Percentiles rank a stretch among this genome's conserved stretches.
phyloP scores from a whole-genome alignment of 2,888 invertebrate genomes.

The Entomobrya proxima region DNA sequence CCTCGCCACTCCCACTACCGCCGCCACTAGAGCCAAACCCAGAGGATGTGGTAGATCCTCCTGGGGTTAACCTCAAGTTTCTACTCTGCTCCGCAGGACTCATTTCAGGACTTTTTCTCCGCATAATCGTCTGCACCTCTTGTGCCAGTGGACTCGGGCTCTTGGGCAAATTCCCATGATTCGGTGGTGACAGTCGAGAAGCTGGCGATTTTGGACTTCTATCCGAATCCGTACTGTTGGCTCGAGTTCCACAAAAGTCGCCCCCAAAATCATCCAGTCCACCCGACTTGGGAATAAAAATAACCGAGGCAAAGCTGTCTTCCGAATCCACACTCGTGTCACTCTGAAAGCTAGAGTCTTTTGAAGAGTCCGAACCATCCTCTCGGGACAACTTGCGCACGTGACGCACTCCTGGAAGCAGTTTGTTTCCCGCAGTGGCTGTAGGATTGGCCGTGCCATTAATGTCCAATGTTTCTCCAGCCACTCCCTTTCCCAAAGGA shows the following conservation, averaged over 20 bases:
- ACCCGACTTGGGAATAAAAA: slow-evolving; percentile 89
- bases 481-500: slow-evolving; percentile 43
- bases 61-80: slow-evolving; percentile 25
- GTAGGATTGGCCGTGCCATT: slow-evolving; percentile 8
- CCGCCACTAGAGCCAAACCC: not conserved
- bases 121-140: slow-evolving; percentile 62
- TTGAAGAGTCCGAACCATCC: slow-evolving; percentile 84
- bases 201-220: slow-evolving; percentile 76
- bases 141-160: slow-evolving; percentile 74
- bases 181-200: slow-evolving; percentile 75
- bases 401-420: slow-evolving; percentile 74
- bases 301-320: slow-evolving; percentile 94
- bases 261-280: slow-evolving; percentile 60
- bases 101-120: slow-evolving; percentile 68
- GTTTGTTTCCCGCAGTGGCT: slow-evolving; percentile 68
- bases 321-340: slow-evolving; percentile 96
- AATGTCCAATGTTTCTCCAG: slow-evolving; percentile 16
- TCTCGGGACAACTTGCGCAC: slow-evolving; percentile 89
- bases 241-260: slow-evolving; percentile 70
- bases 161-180: slow-evolving; percentile 70
- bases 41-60: slow-evolving; percentile 35
- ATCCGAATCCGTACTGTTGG: slow-evolving; percentile 76
- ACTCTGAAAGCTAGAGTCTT: slow-evolving; percentile 88
- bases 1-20: slow-evolving; percentile 47
- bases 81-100: slow-evolving; percentile 68